Base-by-base conservation (phyloP, 2,888 invertebrate species). In the Elysia crispata region DNA sequence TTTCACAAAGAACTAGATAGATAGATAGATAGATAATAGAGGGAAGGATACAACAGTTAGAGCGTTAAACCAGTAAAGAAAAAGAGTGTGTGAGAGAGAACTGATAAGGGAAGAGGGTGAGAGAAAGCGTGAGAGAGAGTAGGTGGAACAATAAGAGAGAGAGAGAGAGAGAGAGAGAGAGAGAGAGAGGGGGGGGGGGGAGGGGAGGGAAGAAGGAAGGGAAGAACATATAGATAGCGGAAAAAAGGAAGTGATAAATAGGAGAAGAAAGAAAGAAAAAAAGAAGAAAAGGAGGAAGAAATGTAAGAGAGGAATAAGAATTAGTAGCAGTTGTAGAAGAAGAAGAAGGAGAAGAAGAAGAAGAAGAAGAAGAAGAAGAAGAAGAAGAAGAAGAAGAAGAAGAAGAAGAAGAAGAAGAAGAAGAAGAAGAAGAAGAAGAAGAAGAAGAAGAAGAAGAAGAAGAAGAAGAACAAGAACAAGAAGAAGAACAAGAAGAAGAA, bases 81-180 rank as follows among this genome's bases (percentile, higher is more conserved):
- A 62, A 62, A 30, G 33, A 31, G 54, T 30, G 64, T n/a, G 64
- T n/a, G 31, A 64, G 33, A 64, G 28, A 62, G n/a, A 20, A 62
- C 20, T 62, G 62, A 64, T 30, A 62, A 20, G 31, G 62, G 62
- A 30, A 62, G 54, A 62, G 76, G 20, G n/a, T n/a, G 23, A 76
- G 62, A 62, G 23, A 41, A 31, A 64, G 76, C 60, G 33, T 18
- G 33, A 76, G 33, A 64, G 64, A 50, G 64, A 25, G 30, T n/a
- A 20, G 20, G 33, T 28, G 76, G 11, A 28, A 41, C 11, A 20
- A 62, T n/a, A 25, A 50, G 11, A 67, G 49, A 49, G 49, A 70
- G 70, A 81, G 76, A 82, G 41, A 70, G 60, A 82, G 76, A 31
- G n/a, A 41, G 76, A 76, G 76, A 76, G 23, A 50, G 33, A 62